These are phyloP conservation scores for Struthidea cinerea DNA, from an alignment of 2,113 vertebrate genomes.

Conservation along the genomic window DNA sequence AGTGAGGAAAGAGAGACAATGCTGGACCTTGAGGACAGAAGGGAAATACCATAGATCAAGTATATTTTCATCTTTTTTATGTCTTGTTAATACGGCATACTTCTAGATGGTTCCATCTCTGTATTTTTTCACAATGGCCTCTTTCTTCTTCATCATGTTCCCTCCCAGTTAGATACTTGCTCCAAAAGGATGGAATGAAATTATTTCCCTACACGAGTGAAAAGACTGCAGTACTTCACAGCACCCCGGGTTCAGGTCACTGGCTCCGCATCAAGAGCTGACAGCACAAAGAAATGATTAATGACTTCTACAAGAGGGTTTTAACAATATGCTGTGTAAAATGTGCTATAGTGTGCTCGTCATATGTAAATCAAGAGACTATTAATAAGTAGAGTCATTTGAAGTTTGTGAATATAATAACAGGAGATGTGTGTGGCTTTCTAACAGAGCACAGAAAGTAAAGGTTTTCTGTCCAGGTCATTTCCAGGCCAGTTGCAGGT, in stretches of 20 bases:
- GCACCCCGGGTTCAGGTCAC: neutral
- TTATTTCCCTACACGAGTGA: neutral
- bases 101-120: neutral
- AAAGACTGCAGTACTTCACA: neutral
- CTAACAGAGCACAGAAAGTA: neutral
- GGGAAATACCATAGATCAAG: constrained; percentile 45
- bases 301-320: neutral
- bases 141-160: neutral
- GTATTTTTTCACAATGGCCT: neutral
- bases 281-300: neutral
- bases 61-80: neutral
- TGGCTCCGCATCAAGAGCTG: neutral
- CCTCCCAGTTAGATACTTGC: neutral
- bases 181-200: neutral
- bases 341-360: neutral
- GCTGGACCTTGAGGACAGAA: constrained; percentile 60
- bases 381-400: neutral
- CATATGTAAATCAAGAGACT: neutral
- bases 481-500: neutral
- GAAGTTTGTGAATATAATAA: neutral
- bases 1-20: constrained; percentile 67
- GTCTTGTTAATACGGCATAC: neutral
- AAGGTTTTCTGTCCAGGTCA: neutral
- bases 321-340: neutral
- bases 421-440: neutral